Evolutionary conservation across 1,140 invertebrate genomes (phyloP).

Genomic region (Lanistes nyassanus): DNA sequence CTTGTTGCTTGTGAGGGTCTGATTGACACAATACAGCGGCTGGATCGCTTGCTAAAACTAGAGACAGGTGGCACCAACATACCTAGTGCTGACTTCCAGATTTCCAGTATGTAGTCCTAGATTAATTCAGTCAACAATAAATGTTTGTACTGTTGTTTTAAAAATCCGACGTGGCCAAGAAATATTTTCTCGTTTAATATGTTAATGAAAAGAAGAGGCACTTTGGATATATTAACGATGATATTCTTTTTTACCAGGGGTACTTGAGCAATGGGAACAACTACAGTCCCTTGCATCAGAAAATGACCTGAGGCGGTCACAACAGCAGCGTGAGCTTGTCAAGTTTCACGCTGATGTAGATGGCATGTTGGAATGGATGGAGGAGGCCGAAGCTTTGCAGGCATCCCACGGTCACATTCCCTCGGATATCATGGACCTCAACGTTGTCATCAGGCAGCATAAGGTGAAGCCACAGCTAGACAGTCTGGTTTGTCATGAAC

Average conservation of each 20-base stretch:
- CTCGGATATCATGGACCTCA: conserved; percentile 81
- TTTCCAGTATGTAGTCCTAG: conserved; percentile 67
- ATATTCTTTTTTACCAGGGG: conserved; percentile 8
- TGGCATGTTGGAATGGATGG: conserved; percentile 89
- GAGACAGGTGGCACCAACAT: conserved; percentile 78
- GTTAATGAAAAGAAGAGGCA: no score
- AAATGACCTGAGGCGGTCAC: not conserved
- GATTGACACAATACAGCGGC: conserved; percentile 81
- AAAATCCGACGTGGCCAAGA: no score
- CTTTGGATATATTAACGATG: no score
- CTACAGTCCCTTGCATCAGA: conserved; percentile 21
- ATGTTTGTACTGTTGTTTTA: no score
- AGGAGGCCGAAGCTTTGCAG: conserved; percentile 85
- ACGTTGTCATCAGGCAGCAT: conserved; percentile 83
- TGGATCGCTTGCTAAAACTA: conserved; percentile 78
- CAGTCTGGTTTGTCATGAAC: no score
- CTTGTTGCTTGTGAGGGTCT: conserved; percentile 78
- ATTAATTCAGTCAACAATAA: no score
- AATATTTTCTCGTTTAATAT: no score
- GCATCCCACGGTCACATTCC: conserved; percentile 76
- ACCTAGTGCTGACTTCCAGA: conserved; percentile 75
- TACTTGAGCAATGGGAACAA: conserved; percentile 26
- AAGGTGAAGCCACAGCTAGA: conserved; percentile 68
- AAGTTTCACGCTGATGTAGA: conserved; percentile 90
- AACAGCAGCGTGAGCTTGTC: conserved; percentile 81